Evolutionary conservation across 2,113 vertebrate genomes (phyloP).

Genomic region (Boulengeromyrus knoepffleri): DNA sequence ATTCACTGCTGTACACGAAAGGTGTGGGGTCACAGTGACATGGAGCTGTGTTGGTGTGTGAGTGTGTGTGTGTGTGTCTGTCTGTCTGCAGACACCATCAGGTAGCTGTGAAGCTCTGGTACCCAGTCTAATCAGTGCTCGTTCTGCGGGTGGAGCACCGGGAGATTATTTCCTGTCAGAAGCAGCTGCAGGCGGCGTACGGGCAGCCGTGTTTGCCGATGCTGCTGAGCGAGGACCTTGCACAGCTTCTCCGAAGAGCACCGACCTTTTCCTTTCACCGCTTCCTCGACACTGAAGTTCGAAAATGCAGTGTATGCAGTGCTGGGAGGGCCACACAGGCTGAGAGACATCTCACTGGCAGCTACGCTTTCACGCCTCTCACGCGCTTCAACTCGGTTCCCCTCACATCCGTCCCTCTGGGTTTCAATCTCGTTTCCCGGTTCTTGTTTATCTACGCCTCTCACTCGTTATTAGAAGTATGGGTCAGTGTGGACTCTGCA

Average conservation of each 20-base stretch:
- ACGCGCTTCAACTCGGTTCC: background rate
- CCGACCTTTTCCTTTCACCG: background rate
- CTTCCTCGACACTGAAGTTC: background rate
- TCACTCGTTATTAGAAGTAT: background rate
- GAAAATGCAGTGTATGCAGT: background rate
- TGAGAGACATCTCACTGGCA: background rate
- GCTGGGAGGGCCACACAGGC: background rate
- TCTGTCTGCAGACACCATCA: background rate
- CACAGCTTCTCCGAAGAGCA: background rate
- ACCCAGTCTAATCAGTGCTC: background rate
- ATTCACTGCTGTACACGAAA: background rate
- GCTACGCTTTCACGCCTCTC: background rate
- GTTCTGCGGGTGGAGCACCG: background rate
- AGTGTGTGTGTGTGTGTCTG: background rate
- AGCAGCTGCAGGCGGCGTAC: background rate
- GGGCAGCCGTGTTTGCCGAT: background rate
- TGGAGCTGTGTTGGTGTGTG: background rate
- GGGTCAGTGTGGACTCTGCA: background rate
- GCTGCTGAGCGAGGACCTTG: background rate
- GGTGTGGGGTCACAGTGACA: background rate
- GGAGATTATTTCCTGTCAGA: background rate
- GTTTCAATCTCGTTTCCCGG: too few species aligned
- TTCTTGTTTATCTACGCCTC: background rate
- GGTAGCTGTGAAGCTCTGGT: background rate
- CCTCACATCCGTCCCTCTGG: background rate